phyloP scores from a whole-genome alignment of 1,140 invertebrate species.

The Periplaneta americana region DNA sequence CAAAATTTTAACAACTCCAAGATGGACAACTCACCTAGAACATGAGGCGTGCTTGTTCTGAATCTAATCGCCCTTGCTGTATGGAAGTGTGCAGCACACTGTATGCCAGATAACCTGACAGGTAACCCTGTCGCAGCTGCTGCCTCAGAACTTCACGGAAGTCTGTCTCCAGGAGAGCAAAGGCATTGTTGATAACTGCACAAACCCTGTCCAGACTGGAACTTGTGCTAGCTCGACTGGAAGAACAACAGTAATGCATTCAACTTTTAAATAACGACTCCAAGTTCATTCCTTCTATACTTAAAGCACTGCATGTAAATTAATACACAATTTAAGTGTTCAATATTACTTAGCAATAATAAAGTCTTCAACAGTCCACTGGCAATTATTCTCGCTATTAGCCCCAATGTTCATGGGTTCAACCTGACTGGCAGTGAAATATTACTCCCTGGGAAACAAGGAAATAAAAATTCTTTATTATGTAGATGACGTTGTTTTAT shows the following conservation, averaged over 20 bases:
- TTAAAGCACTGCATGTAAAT: too few relatives aligned
- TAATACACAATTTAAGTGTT: background rate
- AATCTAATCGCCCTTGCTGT: slow-evolving; percentile 78
- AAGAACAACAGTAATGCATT: slow-evolving; percentile 2
- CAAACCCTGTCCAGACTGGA: slow-evolving; percentile 93
- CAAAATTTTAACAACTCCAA: too few relatives aligned
- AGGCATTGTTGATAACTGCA: slow-evolving; percentile 93
- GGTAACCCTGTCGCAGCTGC: slow-evolving; percentile 77
- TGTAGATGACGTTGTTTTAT: too few relatives aligned
- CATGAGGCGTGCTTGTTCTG: slow-evolving; percentile 62
- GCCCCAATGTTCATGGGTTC: too few relatives aligned
- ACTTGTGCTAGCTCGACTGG: slow-evolving; percentile 77
- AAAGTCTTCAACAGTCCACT: too few relatives aligned
- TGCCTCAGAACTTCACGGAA: slow-evolving; percentile 72
- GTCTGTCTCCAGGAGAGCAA: slow-evolving; percentile 80
- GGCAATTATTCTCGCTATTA: too few relatives aligned
- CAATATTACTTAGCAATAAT: background rate
- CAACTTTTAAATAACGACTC: too few relatives aligned
- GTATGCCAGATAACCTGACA: slow-evolving; percentile 76
- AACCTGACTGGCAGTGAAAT: too few relatives aligned
- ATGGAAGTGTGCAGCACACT: slow-evolving; percentile 72
- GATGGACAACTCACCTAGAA: too few relatives aligned
- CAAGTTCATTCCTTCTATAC: too few relatives aligned
- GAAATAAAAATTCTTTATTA: too few relatives aligned
- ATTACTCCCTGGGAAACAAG: too few relatives aligned